A percentile compares a stretch with the other conserved stretches of the same genome.
Evolutionary conservation across 2,113 vertebrate species (phyloP).

Genomic region (Orcinus orca): DNA sequence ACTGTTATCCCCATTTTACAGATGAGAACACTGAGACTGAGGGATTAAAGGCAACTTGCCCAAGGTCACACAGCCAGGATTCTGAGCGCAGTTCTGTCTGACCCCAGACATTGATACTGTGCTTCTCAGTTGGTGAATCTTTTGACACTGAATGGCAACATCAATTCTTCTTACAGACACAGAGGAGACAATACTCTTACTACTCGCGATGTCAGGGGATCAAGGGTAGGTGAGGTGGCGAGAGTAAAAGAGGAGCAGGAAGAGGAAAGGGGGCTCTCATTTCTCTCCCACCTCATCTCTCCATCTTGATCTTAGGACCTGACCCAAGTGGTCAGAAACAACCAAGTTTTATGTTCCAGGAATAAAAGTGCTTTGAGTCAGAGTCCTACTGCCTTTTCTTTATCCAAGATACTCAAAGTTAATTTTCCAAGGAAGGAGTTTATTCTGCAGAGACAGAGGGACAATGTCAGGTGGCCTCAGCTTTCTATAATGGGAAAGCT

Average conservation of each 20-base stretch:
- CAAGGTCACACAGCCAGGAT: not conserved
- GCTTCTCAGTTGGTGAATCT: not conserved
- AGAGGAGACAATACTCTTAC: not conserved
- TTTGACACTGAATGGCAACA: not conserved
- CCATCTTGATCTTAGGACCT: not conserved
- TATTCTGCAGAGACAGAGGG: not conserved
- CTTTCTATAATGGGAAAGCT: not conserved
- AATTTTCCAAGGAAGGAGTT: not conserved
- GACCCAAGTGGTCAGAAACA: not conserved
- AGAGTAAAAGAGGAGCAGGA: not conserved
- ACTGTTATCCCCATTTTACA: not conserved
- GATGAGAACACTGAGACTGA: not conserved
- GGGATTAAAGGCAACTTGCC: not conserved
- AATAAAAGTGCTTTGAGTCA: not conserved
- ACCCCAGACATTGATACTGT: accelerated
- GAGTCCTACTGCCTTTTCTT: not conserved
- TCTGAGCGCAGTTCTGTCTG: not conserved
- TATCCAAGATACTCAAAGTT: not conserved
- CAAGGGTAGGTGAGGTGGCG: too few species aligned
- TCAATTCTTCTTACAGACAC: not conserved
- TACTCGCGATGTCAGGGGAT: not conserved
- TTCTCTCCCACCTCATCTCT: not conserved
- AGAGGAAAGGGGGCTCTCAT: not conserved
- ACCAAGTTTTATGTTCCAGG: not conserved
- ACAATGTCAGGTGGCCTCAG: not conserved